phyloP scores from a whole-genome alignment of 1,140 invertebrate genomes.

The Harpegnathos saltator region DNA sequence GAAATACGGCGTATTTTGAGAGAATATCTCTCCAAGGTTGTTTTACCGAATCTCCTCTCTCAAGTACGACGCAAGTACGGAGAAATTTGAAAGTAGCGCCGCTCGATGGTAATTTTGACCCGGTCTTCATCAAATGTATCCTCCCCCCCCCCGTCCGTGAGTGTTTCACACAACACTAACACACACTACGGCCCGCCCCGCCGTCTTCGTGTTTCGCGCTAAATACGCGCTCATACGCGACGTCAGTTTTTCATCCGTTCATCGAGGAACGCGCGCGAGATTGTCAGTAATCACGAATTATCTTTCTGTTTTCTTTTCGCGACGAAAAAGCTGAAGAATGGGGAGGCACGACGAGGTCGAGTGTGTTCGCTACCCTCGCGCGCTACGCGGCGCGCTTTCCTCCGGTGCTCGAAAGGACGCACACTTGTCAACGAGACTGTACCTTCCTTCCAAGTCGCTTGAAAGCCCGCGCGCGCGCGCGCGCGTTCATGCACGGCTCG shows the following conservation, averaged over 20 bases:
- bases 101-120: no score
- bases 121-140: no score
- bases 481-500: constrained; percentile 6
- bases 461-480: no score
- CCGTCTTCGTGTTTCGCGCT: not conserved
- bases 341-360: no score
- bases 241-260: no score
- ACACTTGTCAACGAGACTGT: constrained; percentile 67
- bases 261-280: no score
- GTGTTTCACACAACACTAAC: not conserved
- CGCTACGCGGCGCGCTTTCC: constrained; percentile 11
- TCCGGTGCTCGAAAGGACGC: constrained; percentile 19
- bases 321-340: no score
- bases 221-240: not conserved
- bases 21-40: not conserved
- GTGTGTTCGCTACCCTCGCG: no score
- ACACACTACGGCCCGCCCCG: no score
- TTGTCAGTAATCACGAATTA: no score
- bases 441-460: constrained; percentile 57
- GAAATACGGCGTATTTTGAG: not conserved
- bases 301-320: no score
- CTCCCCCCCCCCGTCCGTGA: no score
- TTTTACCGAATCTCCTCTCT: not conserved
- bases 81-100: not conserved
- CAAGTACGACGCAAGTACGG: not conserved